These are phyloP conservation scores for Poecile montanus DNA, from an alignment of 2,797 vertebrate species.

Conservation along the genomic window DNA sequence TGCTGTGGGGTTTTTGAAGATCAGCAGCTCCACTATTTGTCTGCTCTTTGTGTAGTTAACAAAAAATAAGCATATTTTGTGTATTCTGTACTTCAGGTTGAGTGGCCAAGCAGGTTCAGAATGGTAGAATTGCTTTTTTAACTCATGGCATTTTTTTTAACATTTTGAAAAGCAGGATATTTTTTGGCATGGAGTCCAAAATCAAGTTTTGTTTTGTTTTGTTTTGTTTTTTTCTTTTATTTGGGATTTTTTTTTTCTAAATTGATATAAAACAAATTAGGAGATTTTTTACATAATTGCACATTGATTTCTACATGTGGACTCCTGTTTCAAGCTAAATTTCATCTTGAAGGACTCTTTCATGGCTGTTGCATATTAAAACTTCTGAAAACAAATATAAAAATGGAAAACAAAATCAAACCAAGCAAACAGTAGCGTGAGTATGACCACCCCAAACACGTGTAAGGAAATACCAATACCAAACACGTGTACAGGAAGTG, in stretches of 20 bases:
- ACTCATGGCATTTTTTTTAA: not conserved
- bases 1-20: not conserved
- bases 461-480: no score
- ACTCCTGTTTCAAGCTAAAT: not conserved
- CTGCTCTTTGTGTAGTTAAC: not conserved
- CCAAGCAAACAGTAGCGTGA: not conserved
- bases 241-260: not conserved
- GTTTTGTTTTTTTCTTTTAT: accelerated
- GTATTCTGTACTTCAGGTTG: not conserved
- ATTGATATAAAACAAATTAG: not conserved
- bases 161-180: not conserved
- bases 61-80: not conserved
- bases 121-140: not conserved
- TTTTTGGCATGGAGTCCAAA: not conserved
- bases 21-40: not conserved
- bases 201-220: not conserved
- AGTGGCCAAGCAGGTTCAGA: not conserved
- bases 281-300: not conserved
- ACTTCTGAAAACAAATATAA: not conserved
- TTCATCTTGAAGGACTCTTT: not conserved
- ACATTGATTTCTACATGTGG: not conserved
- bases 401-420: not conserved
- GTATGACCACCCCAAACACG: accelerated
- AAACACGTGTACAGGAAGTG: not conserved
- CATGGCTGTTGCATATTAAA: not conserved